Base-by-base conservation (phyloP, 2,888 invertebrate species). In the Brenthis daphne region DNA sequence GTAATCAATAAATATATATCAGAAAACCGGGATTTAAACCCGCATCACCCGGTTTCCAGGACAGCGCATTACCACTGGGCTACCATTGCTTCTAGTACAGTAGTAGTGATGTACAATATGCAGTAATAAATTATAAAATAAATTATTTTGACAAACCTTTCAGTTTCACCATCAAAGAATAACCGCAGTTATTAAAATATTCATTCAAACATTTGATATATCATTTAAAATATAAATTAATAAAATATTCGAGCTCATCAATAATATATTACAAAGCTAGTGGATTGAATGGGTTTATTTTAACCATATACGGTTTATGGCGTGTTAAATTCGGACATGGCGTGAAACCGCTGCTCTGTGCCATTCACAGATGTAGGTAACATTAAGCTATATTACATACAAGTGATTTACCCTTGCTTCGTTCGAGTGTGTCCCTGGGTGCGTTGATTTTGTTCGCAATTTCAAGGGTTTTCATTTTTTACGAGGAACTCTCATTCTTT, bases 191-290 rank as follows among this genome's bases (percentile, higher is more conserved):
- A 33, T 33, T 56, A 37, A 33, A 37, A 56, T 33, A 33, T 33
- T 56, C 29, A 8, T n/a, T 1, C 0, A 4, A 2, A 33, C 24
- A n/a, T 33, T 56, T 56, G 11, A 33, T 56, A n/a, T 56, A n/a
- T 56, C 3, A 37, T 11, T 43, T 11, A 43, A 43, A 43, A 3
- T 43, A 11, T 43, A 43, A 43, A 43, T 43, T 11, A 43, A 43
- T 43, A 47, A 56, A 58, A 48, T 58, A 48, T 58, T 58, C 8
- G 48, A 51, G 33, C 6, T n/a, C 3, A 20, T 53, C 51, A 37
- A 53, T 63, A 51, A 51, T 33, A 37, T 37, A 61, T 53, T 11
- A 53, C 33, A 37, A 33, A 63, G 33, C 37, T 33, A 63, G 51
- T 13, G 20, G 6, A 53, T 37, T n/a, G 29, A 29, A 53, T 53